These are phyloP conservation scores for Nannoperca obscura DNA, from an alignment of 2,797 vertebrate genomes.

Conservation along the genomic window DNA sequence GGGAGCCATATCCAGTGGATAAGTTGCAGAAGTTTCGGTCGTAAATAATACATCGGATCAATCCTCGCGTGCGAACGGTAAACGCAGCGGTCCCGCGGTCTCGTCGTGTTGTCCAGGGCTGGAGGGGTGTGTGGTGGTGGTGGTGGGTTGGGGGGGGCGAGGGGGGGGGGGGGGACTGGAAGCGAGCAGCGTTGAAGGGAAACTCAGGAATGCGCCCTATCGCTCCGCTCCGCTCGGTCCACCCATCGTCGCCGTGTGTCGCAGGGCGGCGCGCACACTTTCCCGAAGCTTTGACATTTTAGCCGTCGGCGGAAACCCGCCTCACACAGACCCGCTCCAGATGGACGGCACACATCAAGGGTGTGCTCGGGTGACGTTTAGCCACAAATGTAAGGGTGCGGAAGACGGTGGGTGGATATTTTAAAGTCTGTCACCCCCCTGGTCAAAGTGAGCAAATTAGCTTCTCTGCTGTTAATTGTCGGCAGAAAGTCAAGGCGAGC, in stretches of 20 bases:
- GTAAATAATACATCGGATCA: slow-evolving; percentile 87
- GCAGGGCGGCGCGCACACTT: slow-evolving; percentile 73
- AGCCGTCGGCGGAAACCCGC: slow-evolving; percentile 33
- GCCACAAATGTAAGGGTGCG: background rate
- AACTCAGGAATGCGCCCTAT: slow-evolving; percentile 73
- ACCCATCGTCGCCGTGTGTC: slow-evolving; percentile 77
- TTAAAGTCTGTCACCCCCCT: slow-evolving; percentile 2
- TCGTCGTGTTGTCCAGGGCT: slow-evolving; percentile 75
- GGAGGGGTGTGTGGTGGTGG: slow-evolving; percentile 16
- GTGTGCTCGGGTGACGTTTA: background rate
- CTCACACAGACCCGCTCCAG: slow-evolving; percentile 1
- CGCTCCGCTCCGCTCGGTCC: slow-evolving; percentile 74
- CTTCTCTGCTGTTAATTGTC: slow-evolving; percentile 52
- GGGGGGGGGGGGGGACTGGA: background rate
- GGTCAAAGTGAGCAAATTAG: slow-evolving; percentile 51
- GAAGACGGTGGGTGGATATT: background rate
- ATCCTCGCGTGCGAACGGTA: slow-evolving; percentile 66
- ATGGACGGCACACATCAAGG: background rate
- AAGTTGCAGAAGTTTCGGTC: slow-evolving; percentile 80
- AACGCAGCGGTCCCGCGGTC: slow-evolving; percentile 67
- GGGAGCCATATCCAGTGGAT: slow-evolving; percentile 86
- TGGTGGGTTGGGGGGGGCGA: no score
- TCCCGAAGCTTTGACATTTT: slow-evolving; percentile 64
- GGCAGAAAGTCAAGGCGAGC: slow-evolving; percentile 23
- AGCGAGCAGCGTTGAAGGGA: slow-evolving; percentile 60